Conservation (phyloP, 2,888 invertebrate genomes). For the Melieria picta region DNA sequence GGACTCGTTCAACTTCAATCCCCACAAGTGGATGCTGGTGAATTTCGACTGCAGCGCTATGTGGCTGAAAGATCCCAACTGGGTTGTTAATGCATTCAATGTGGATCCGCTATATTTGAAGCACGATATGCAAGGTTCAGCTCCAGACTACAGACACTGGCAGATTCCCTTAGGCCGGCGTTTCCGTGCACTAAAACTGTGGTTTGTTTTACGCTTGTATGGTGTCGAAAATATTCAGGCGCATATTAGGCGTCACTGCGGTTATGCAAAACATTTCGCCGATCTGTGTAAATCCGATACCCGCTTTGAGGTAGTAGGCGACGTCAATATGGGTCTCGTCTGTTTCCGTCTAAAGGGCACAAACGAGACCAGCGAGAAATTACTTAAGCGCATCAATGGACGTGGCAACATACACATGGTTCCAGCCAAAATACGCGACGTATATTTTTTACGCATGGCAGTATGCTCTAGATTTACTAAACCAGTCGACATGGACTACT, state of each 20-base stretch:
- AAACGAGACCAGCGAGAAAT: constrained; percentile 83
- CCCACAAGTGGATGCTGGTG: constrained; percentile 99
- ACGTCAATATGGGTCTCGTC: constrained; percentile 93
- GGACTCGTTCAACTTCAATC: constrained; percentile 98
- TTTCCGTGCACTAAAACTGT: constrained; percentile 91
- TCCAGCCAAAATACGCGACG: constrained; percentile 85
- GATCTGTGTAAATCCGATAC: constrained; percentile 77
- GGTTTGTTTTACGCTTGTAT: constrained; percentile 93
- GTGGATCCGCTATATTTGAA: constrained; percentile 97
- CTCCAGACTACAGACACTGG: constrained; percentile 97
- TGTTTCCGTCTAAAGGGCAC: constrained; percentile 92
- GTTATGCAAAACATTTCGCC: constrained; percentile 89
- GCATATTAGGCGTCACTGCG: constrained; percentile 86
- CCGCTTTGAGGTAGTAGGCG: constrained; percentile 88
- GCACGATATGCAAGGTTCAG: constrained; percentile 89
- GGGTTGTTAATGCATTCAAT: constrained; percentile 94
- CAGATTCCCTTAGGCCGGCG: constrained; percentile 94
- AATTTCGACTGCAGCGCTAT: constrained; percentile 99
- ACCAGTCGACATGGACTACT: constrained; percentile 81
- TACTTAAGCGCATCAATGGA: constrained; percentile 87
- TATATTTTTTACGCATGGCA: constrained; percentile 88
- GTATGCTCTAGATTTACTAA: constrained; percentile 88
- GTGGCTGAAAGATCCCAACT: constrained; percentile 92
- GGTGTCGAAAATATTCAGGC: constrained; percentile 89
- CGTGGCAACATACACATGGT: constrained; percentile 92